Evolutionary conservation across 1,140 invertebrate species (phyloP), one percentile per base, ranked within the genome.

Genomic region (Battus philenor): DNA sequence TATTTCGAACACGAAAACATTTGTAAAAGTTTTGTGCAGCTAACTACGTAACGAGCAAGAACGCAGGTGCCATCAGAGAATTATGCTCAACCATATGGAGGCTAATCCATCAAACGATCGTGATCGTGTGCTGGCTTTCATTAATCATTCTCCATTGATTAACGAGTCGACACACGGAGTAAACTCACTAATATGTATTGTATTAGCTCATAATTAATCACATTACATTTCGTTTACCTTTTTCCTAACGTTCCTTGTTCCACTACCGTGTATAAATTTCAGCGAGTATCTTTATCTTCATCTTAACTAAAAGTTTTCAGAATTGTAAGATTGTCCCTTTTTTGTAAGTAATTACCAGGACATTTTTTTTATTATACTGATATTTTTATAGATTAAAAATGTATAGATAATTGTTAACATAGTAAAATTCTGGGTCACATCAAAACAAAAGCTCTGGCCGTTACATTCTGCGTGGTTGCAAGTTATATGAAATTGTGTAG

Each of bases 111-210:
- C 79, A 83, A 68, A 53, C 68, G 64, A 77, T 79, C 75, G 68
- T 51, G 63, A 69, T 69, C 65, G 57, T 68, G 53, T 52, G 63
- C 65, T 50, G 41, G 54, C 69, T 68, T 59, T 59, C 79, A 84
- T 84, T 81, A 84, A 84, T 84, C 75, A 84, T 77, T 61, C 65
- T 68, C 57, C 72, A 84, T 81, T 81, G 77, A 81, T 84, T 81
- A 81, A 81, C 81, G 69, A 77, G 68, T 81, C 71, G 47, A 57
- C 63, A 56, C 60, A 70, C 63, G 74, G 79, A 78, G 64, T 74
- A 78, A 44, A 46, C 47, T 38, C 47, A 47, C 59, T 57, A 66
- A 54, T 56, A 60, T 45, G 44, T 44, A 36, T 43, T 39, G 47
- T 30, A 41, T 33, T 43, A 41, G 13, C 12, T 18, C 26, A 17